phyloP scores from a whole-genome alignment of 1,140 invertebrate species.

The Centruroides vittatus region DNA sequence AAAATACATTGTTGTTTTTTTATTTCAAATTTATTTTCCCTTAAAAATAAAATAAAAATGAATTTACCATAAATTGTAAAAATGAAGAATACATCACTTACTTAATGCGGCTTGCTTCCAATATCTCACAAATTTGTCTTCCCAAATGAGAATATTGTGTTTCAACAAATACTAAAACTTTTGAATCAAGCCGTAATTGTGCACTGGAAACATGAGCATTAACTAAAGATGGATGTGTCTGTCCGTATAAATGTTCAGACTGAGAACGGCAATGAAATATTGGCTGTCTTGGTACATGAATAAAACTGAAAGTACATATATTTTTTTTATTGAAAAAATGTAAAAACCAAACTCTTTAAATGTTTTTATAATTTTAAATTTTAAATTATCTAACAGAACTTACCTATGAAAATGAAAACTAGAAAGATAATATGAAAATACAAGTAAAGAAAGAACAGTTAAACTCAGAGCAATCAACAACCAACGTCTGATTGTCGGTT shows the following conservation, averaged over 20 bases:
- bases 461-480: neutral
- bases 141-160: slow-evolving; percentile 83
- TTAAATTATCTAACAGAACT: neutral
- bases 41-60: neutral
- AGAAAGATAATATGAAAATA: neutral
- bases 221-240: neutral
- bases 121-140: slow-evolving; percentile 74
- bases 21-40: neutral
- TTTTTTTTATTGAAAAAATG: neutral
- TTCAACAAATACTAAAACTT: slow-evolving; percentile 89
- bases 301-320: neutral
- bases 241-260: neutral
- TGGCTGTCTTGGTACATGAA: neutral
- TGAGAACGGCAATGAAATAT: neutral
- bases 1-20: no score
- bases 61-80: neutral
- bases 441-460: neutral
- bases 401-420: neutral
- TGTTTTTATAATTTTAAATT: no score
- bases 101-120: slow-evolving; percentile 87
- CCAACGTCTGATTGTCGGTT: neutral
- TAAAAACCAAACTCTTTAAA: no score
- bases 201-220: slow-evolving; percentile 58
- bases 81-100: slow-evolving; percentile 36
- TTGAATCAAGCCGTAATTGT: slow-evolving; percentile 67